phyloP scores from a whole-genome alignment of 2,797 vertebrate genomes.

The Lepus townsendii region DNA sequence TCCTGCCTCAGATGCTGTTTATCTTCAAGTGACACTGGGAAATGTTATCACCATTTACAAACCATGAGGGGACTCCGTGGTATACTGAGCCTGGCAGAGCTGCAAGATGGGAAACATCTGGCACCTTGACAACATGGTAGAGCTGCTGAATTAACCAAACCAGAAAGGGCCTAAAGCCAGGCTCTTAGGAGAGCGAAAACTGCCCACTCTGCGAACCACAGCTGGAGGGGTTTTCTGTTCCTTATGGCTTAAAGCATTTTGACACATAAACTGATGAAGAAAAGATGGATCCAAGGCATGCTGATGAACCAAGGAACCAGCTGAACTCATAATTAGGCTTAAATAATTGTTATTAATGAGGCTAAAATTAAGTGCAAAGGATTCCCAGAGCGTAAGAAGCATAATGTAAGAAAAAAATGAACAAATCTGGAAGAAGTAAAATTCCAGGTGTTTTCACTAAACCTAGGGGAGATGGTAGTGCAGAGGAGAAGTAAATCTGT shows the following conservation, averaged over 20 bases:
- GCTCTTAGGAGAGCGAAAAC: background rate
- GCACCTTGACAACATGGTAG: background rate
- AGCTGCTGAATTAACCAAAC: background rate
- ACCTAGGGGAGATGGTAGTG: background rate
- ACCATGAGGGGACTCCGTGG: background rate
- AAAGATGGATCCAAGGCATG: background rate
- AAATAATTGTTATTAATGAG: constrained; percentile 73
- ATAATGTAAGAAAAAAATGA: background rate
- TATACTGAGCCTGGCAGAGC: background rate
- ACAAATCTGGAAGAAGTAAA: constrained; percentile 54
- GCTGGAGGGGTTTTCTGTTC: background rate
- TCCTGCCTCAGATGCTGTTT: background rate
- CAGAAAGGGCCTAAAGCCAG: background rate
- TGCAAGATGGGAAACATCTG: background rate
- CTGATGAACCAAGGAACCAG: constrained; percentile 16
- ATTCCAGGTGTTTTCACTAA: constrained; percentile 62
- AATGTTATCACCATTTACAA: background rate
- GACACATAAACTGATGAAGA: background rate
- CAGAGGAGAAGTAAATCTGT: background rate
- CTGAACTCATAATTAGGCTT: constrained; percentile 51
- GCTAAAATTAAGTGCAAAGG: constrained; percentile 67
- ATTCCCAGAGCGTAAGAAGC: constrained; percentile 42
- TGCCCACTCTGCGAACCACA: background rate
- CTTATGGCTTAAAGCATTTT: background rate
- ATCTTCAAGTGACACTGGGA: background rate